Conservation (phyloP, 2,888 invertebrate genomes). For the Eremobia ochroleuca region DNA sequence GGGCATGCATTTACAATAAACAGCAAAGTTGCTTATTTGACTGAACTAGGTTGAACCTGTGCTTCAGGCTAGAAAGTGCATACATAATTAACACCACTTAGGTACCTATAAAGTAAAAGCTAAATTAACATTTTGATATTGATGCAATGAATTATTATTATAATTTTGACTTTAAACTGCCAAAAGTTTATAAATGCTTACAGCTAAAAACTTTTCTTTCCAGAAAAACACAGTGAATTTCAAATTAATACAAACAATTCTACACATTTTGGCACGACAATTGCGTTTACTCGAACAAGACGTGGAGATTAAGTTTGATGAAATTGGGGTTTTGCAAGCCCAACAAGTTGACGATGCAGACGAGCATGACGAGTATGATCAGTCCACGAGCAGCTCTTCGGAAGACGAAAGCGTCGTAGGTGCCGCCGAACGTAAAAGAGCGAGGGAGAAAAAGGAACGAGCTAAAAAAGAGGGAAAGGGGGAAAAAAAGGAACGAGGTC, state of each 20-base stretch:
- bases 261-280: slow-evolving; percentile 83
- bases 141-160: not conserved
- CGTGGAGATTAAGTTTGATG: slow-evolving; percentile 76
- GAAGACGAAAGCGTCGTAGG: not conserved
- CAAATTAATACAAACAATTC: slow-evolving; percentile 79
- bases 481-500: not conserved
- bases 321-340: slow-evolving; percentile 1
- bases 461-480: not conserved
- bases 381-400: not conserved
- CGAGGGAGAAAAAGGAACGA: not conserved
- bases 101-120: no score
- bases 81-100: no score
- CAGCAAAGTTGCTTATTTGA: no score
- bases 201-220: not conserved
- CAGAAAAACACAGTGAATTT: slow-evolving; percentile 48
- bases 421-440: not conserved
- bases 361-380: slow-evolving; percentile 28
- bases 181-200: not conserved
- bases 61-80: no score
- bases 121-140: not conserved
- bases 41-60: no score
- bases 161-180: not conserved
- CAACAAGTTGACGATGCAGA: not conserved
- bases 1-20: no score
- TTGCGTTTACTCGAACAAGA: slow-evolving; percentile 81